Base-by-base conservation (phyloP, 2,888 invertebrate genomes). In the Crepidodera aurea region DNA sequence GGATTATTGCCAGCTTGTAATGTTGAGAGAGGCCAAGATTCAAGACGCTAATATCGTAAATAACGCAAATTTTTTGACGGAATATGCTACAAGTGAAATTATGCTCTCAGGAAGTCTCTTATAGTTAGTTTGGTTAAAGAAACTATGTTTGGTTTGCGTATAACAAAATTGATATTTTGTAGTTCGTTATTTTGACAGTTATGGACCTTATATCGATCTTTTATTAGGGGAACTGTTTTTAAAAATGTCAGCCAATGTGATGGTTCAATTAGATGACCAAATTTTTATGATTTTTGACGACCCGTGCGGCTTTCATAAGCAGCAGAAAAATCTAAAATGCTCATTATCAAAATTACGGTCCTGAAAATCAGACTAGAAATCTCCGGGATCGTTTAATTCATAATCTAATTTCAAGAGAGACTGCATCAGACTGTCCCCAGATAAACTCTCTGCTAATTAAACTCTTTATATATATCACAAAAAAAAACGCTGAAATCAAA, bases 1-100 rank as follows among this genome's bases (percentile, higher is more conserved):
- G 60, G 63, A 69, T 64, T 64, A 59, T 55, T 59, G 51, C 56
- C 34, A 48, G 59, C 60, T 48, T 29, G 60, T 60, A 65, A 65
- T 53, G 62, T 60, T 60, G 42, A 27, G 53, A 56, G 60, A 65
- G 37, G 54, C 39, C 29, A 62, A 56, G 13, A 56, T 56, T 37
- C 46, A 16, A 56, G 48, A 56, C 56, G 34, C 46, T 25, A 56
- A 48, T 56, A 56, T 56, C 56, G 56, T 56, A 56, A 56, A 56
- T 56, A 56, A 56, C 56, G 46, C 37, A 37, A 39, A 46, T 27
- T 56, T 56, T 56, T 56, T 56, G 37, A 46, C 34, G 22, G 46
- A 40, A 40, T 40, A 40, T 19, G 10, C 27, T 53, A 32, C 55
- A 15, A 44, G 27, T 55, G 29, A 48, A 56, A 46, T 46, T 46